A percentile compares a stretch with the other conserved stretches of the same genome.
Evolutionary conservation across 2,797 vertebrate genomes (phyloP).

Genomic region (Hylomyscus alleni): DNA sequence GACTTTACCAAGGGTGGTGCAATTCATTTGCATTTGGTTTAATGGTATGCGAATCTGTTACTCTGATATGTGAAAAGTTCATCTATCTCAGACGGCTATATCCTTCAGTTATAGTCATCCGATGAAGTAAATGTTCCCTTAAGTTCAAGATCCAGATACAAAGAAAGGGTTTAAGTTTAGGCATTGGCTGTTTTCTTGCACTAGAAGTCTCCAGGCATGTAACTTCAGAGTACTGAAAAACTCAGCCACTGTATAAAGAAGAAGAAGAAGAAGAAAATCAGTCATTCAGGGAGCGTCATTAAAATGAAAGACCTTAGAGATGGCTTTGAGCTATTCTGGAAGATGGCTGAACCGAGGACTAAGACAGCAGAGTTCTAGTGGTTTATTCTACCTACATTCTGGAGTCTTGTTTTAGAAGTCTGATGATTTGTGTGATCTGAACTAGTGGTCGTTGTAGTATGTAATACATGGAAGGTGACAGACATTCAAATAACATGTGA

Average conservation of each 20-base stretch:
- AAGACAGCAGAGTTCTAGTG: background rate
- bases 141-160: constrained; percentile 73
- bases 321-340: background rate
- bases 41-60: constrained; percentile 61
- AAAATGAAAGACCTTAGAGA: background rate
- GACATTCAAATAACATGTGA: background rate
- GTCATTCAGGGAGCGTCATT: background rate
- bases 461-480: background rate
- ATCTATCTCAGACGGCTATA: constrained; percentile 29
- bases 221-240: constrained; percentile 88
- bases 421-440: background rate
- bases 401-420: background rate
- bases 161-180: background rate
- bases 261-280: background rate
- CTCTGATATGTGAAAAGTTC: constrained; percentile 28
- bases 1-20: constrained; percentile 33
- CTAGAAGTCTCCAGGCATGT: constrained; percentile 27
- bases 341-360: background rate
- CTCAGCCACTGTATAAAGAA: constrained; percentile 87
- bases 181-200: constrained; percentile 66
- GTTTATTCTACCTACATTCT: background rate
- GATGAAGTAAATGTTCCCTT: constrained; percentile 56
- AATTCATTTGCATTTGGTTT: background rate
- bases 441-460: background rate
- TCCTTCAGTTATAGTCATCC: constrained; percentile 3